Evolutionary conservation across 1,140 invertebrate genomes (phyloP), one percentile per base, ranked within the genome.

Genomic region (Drosophila busckii): DNA sequence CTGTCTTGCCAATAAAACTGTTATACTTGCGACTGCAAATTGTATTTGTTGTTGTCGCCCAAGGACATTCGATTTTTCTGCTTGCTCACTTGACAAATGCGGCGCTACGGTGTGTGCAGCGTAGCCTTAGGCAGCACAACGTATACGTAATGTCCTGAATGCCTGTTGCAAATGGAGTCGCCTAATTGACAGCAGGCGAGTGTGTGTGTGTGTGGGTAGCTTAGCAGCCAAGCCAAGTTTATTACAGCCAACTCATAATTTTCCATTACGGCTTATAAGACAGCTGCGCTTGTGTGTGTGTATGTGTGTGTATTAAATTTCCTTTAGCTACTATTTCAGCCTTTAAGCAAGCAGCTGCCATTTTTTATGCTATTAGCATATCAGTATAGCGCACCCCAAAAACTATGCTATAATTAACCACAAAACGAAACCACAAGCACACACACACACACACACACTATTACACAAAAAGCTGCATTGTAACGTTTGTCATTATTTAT

Each of bases 41-140:
- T 76, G 73, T 70, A 63, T 70, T 78, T 78, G 37, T 23, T 45
- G 44, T 76, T 78, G 35, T 64, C 40, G 52, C 63, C 45, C 73
- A 80, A 80, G 73, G 73, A 80, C 68, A 50, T 80, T 80, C 68
- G 73, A 82, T 80, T 80, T 80, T 78, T 67, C 10, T 44, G 40
- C 17, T 19, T 40, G 22, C n/a, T 29, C 15, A 34, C 42, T 67
- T 80, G 48, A 66, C 70, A 78, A 67, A 68, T 35, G n/a, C n/a
- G n/a, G n/a, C n/a, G n/a, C 46, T 49, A 53, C 50, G 17, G 34
- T 37, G 40, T 38, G 53, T 78, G 71, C 48, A 73, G 58, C 53
- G 53, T 68, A 26, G 12, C 20, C 22, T 16, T n/a, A n/a, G n/a
- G n/a, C n/a, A n/a, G n/a, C n/a, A n/a, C n/a, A n/a, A 50, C 44